Evolutionary conservation across 2,888 invertebrate genomes (phyloP).

Genomic region (Epicampocera succincta): DNA sequence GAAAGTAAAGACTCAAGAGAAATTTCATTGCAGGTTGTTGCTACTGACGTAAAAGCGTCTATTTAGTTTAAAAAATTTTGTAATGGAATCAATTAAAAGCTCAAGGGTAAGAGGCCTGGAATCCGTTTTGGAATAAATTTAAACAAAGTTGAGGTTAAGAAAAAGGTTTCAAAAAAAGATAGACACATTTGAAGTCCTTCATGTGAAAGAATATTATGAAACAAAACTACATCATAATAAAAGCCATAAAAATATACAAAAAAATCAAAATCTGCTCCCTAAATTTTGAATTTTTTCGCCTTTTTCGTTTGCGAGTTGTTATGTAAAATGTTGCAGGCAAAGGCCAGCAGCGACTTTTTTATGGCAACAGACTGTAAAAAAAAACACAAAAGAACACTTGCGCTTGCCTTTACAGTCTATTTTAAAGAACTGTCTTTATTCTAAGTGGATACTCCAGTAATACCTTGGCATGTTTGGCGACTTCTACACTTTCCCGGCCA

Average conservation of each 20-base stretch:
- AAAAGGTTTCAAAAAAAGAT: not conserved
- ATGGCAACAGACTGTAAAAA: conserved; percentile 17
- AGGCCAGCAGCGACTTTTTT: conserved; percentile 37
- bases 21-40: too few relatives aligned
- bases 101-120: too few relatives aligned
- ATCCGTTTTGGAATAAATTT: conserved; percentile 5
- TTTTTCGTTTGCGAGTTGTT: conserved; percentile 50
- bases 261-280: too few relatives aligned
- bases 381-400: conserved; percentile 6
- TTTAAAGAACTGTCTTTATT: not conserved
- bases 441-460: conserved; percentile 20
- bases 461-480: conserved; percentile 58
- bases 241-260: conserved; percentile 1
- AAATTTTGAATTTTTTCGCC: conserved; percentile 24
- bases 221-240: not conserved
- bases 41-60: too few relatives aligned
- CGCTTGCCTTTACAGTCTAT: conserved; percentile 22
- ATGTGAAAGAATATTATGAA: not conserved
- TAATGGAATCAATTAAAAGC: too few relatives aligned
- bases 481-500: conserved; percentile 58
- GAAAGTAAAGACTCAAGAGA: too few relatives aligned
- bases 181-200: conserved; percentile 6
- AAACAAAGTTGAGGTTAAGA: conserved; percentile 70
- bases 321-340: conserved; percentile 69
- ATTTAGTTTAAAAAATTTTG: too few relatives aligned